A percentile compares a stretch with the other conserved stretches of the same genome.
Evolutionary conservation across 2,888 invertebrate species (phyloP).

Genomic region (Geophilus truncorum): DNA sequence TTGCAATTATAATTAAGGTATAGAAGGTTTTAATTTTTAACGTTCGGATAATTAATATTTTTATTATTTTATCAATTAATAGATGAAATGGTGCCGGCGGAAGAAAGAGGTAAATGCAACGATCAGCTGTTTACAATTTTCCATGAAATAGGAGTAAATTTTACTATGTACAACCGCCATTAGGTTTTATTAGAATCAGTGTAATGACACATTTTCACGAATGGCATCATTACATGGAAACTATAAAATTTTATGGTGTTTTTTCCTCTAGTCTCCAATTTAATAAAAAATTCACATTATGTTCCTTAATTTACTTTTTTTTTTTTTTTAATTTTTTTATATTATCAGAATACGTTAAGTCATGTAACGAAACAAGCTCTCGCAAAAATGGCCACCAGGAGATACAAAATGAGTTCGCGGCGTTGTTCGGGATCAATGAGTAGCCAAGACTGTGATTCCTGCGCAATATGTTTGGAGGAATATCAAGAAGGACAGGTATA

Average conservation of each 20-base stretch:
- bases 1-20: conserved; percentile 36
- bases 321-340: no score
- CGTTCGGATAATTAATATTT: not conserved
- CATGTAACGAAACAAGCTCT: conserved; percentile 36
- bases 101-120: conserved; percentile 22
- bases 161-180: not conserved
- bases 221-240: not conserved
- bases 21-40: not conserved
- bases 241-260: not conserved
- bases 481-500: conserved; percentile 49
- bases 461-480: conserved; percentile 52
- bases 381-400: conserved; percentile 34
- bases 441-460: conserved; percentile 42
- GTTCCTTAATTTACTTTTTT: not conserved
- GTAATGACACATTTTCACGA: not conserved
- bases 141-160: not conserved
- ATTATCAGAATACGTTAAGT: conserved; percentile 35
- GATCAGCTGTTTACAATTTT: no score
- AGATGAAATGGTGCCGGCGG: conserved; percentile 33
- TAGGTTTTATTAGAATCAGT: not conserved
- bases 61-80: no score
- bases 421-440: conserved; percentile 27
- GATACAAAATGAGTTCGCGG: conserved; percentile 32
- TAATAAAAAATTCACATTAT: not conserved
- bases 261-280: not conserved